A percentile compares a stretch with the other conserved stretches of the same genome.
These are phyloP conservation scores for Pemphredon lugubris DNA, from an alignment of 2,888 invertebrate species.

Conservation along the genomic window DNA sequence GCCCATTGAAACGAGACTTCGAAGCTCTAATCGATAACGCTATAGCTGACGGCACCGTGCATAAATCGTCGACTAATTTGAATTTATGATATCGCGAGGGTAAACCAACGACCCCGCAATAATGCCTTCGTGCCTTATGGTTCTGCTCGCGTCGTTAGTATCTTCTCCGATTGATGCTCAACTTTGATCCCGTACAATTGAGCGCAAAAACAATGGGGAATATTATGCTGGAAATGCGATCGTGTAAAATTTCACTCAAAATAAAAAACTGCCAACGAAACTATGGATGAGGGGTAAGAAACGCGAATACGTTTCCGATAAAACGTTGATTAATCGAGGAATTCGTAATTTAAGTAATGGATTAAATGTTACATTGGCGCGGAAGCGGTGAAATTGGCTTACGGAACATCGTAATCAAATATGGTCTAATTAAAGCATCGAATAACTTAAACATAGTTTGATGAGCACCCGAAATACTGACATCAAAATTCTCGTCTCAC, in stretches of 20 bases:
- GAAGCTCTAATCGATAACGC: constrained; percentile 52
- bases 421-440: constrained; percentile 39
- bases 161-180: neutral
- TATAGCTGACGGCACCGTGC: constrained; percentile 28
- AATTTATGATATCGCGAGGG: constrained; percentile 56
- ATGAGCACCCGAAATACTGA: constrained; percentile 31
- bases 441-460: constrained; percentile 37
- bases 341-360: no score
- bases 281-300: no score
- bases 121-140: constrained; percentile 26
- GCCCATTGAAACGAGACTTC: constrained; percentile 35
- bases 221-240: neutral
- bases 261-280: no score
- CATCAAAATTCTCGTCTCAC: constrained; percentile 43
- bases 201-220: neutral
- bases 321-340: no score
- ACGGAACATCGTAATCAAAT: constrained; percentile 25
- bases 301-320: no score
- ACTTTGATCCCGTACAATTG: neutral
- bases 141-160: constrained; percentile 20
- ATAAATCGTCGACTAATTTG: constrained; percentile 61
- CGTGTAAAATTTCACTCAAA: neutral
- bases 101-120: constrained; percentile 38
- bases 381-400: constrained; percentile 7
- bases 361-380: no score